A percentile compares a stretch with the other conserved stretches of the same genome.
These are phyloP conservation scores for Malacoctenus gilli DNA, from an alignment of 2,797 vertebrate genomes.

Conservation along the genomic window DNA sequence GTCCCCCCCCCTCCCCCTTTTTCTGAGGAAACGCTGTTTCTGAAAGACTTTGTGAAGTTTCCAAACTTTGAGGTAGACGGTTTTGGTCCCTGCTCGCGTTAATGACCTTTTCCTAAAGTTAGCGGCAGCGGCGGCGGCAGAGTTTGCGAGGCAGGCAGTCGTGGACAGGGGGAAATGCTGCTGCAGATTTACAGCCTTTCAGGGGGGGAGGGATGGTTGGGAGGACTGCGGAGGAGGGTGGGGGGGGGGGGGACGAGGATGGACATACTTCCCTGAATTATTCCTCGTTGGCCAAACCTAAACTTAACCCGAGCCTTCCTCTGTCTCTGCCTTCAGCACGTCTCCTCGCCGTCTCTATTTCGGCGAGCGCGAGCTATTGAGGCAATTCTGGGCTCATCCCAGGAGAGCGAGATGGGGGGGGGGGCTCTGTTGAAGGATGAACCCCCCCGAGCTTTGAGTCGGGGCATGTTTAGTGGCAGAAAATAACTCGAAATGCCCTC, in stretches of 20 bases:
- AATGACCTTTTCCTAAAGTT: slow-evolving; percentile 70
- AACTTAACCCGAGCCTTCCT: slow-evolving; percentile 76
- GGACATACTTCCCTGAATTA: slow-evolving; percentile 75
- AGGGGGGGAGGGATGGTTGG: slow-evolving; percentile 28
- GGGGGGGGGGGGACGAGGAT: slow-evolving; percentile 57
- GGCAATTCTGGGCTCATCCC: slow-evolving; percentile 67
- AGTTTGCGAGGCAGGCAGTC: slow-evolving; percentile 42
- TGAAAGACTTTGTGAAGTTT: too few relatives aligned
- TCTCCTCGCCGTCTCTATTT: slow-evolving; percentile 68
- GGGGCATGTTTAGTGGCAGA: slow-evolving; percentile 72
- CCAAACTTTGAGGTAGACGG: too few relatives aligned
- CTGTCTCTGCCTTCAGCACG: slow-evolving; percentile 46
- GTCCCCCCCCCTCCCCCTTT: too few relatives aligned
- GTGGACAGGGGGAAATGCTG: slow-evolving; percentile 67
- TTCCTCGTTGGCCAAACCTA: slow-evolving; percentile 77
- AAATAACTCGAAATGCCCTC: slow-evolving; percentile 73
- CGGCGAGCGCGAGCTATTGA: slow-evolving; percentile 59
- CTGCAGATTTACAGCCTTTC: slow-evolving; percentile 74
- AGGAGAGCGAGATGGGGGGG: slow-evolving; percentile 48
- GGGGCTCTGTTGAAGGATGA: slow-evolving; percentile 72
- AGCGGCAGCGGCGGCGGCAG: slow-evolving; percentile 31
- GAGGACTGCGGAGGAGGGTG: slow-evolving; percentile 35
- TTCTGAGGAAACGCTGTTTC: too few relatives aligned
- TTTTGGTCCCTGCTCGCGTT: slow-evolving; percentile 12
- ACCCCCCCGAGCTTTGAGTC: slow-evolving; percentile 75